A percentile compares a stretch with the other conserved stretches of the same genome.
These are phyloP conservation scores for Abramis brama DNA, from an alignment of 2,113 vertebrate species.

Conservation along the genomic window DNA sequence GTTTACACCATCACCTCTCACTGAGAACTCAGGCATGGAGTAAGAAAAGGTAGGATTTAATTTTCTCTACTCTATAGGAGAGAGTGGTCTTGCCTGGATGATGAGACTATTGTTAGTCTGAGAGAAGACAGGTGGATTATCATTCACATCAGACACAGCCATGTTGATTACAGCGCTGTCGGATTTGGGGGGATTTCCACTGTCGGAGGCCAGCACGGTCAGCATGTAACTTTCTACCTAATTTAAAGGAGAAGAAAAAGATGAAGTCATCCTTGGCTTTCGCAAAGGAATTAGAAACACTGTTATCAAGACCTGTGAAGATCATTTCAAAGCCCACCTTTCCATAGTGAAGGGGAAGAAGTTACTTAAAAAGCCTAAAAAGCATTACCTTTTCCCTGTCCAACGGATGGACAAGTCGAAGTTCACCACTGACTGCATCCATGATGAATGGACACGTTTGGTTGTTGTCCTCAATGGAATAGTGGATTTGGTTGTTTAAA, in stretches of 20 bases:
- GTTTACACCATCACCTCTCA: not conserved
- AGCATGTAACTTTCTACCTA: slow-evolving; percentile 84
- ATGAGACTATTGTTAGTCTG: slow-evolving; percentile 81
- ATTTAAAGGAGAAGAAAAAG: slow-evolving; percentile 4
- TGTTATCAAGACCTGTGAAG: not conserved
- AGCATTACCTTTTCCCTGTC: slow-evolving; percentile 81
- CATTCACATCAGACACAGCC: slow-evolving; percentile 85
- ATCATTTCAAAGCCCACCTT: too few relatives aligned
- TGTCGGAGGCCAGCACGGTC: slow-evolving; percentile 81
- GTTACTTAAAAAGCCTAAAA: not conserved
- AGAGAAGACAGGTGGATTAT: slow-evolving; percentile 84
- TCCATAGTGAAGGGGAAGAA: not conserved
- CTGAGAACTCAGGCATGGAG: not conserved
- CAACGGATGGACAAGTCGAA: slow-evolving; percentile 81
- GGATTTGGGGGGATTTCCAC: slow-evolving; percentile 74
- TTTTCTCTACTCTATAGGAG: not conserved
- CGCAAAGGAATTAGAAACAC: slow-evolving; percentile 25
- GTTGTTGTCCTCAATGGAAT: slow-evolving; percentile 80
- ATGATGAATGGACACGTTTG: slow-evolving; percentile 81
- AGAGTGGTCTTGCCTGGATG: slow-evolving; percentile 77
- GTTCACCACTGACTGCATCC: slow-evolving; percentile 77
- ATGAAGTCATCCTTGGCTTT: slow-evolving; percentile 1
- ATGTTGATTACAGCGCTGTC: slow-evolving; percentile 81
- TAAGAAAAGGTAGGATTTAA: slow-evolving; percentile 9
- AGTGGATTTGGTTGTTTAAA: slow-evolving; percentile 79